Evolutionary conservation across 1,140 invertebrate genomes (phyloP).

Genomic region (Centruroides sculpturatus): DNA sequence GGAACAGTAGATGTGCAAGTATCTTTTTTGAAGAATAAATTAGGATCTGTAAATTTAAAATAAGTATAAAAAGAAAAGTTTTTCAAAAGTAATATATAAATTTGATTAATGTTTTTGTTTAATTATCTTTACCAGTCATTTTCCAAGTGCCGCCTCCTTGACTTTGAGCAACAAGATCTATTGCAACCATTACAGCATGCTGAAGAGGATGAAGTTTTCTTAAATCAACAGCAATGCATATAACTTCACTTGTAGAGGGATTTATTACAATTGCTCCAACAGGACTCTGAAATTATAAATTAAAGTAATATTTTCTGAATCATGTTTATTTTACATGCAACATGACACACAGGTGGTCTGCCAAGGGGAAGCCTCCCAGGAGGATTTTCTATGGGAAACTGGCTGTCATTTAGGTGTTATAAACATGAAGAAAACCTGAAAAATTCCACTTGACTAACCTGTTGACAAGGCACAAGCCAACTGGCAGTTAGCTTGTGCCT

Average conservation of each 20-base stretch:
- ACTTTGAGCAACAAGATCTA: slow-evolving; percentile 65
- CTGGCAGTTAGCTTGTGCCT: too few relatives aligned
- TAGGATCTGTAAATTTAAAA: background rate
- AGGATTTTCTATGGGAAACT: background rate
- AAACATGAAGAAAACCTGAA: too few relatives aligned
- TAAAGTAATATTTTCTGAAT: too few relatives aligned
- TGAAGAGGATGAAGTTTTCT: slow-evolving; percentile 51
- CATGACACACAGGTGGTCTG: too few relatives aligned
- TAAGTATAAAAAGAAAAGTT: background rate
- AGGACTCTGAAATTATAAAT: slow-evolving; percentile 1
- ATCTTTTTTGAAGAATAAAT: background rate
- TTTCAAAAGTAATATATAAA: background rate
- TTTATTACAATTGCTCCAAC: slow-evolving; percentile 20
- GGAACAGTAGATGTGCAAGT: background rate
- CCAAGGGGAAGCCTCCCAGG: background rate
- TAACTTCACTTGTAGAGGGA: slow-evolving; percentile 20
- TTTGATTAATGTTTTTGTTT: background rate
- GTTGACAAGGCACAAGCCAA: too few relatives aligned
- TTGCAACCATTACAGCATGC: slow-evolving; percentile 69
- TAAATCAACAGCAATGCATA: slow-evolving; percentile 44
- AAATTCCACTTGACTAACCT: too few relatives aligned
- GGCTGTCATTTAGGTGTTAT: background rate
- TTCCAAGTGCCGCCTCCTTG: slow-evolving; percentile 67
- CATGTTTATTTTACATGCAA: too few relatives aligned
- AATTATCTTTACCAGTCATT: background rate